These are phyloP conservation scores for Phengaris arion DNA, from an alignment of 2,888 invertebrate species.

Conservation along the genomic window DNA sequence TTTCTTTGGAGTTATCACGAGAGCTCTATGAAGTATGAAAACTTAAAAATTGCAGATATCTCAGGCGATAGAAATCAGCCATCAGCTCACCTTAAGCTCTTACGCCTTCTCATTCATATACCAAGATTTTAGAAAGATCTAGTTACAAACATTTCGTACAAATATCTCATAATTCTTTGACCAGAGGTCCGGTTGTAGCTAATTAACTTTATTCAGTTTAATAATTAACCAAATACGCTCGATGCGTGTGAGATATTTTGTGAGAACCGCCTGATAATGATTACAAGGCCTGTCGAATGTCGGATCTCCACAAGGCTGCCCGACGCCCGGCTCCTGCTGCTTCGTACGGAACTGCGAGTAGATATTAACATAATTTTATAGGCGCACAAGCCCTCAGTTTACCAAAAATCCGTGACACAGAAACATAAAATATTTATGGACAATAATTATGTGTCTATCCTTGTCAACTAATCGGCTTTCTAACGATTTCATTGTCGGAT, in stretches of 20 bases:
- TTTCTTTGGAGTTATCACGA: too few relatives aligned
- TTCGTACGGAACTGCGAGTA: neutral
- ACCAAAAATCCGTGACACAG: slow-evolving; percentile 3
- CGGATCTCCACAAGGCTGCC: too few relatives aligned
- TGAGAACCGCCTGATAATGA: neutral
- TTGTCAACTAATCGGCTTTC: neutral
- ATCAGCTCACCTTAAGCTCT: too few relatives aligned
- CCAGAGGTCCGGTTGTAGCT: neutral
- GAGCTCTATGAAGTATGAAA: too few relatives aligned
- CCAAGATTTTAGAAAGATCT: neutral
- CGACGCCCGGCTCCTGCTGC: too few relatives aligned
- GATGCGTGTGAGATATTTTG: neutral
- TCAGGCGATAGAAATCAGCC: too few relatives aligned
- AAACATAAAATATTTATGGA: neutral
- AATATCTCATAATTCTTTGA: neutral
- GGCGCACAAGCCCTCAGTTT: neutral
- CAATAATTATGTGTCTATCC: neutral
- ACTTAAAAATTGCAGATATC: too few relatives aligned
- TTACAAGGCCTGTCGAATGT: too few relatives aligned
- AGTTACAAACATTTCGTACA: neutral
- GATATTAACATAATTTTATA: slow-evolving; percentile 1
- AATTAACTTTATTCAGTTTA: too few relatives aligned
- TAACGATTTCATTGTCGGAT: neutral
- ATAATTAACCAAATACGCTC: neutral
- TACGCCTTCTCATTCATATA: neutral